Base-by-base conservation (phyloP, 2,113 vertebrate species). In the Maccullochella peelii region DNA sequence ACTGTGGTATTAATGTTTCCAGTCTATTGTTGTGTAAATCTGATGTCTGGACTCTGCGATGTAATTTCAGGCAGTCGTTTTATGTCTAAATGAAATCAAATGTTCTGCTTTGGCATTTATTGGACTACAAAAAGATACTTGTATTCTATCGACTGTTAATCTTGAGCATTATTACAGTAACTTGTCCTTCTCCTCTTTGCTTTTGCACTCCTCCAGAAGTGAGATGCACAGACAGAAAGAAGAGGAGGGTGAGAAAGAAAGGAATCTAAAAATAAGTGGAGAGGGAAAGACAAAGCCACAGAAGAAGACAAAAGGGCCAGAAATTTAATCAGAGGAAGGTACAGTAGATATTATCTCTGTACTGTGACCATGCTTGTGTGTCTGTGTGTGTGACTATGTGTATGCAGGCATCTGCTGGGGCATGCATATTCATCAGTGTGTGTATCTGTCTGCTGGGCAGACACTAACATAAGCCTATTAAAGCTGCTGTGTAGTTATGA, bases 251-350 rank as follows among this genome's bases (percentile, higher is more conserved):
- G 81, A 90, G 49, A 79, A 79, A 78, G 62, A 82, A 82, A 63
- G 40, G 25, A 50, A 62, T 88, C 89, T 89, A 91, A 93, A 92
- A 92, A 88, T 88, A 90, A 83, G 30, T 8, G 2, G 66, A 65
- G 36, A 74, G 36, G 15, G 9, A 44, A 81, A 77, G 77, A 90
- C 65, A 82, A 63, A 89, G 73, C 59, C 55, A 54, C 25, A 55
- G 65, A 80, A 6, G 76, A 78, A 73, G 25, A 79, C 40, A 86
- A 80, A 78, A 44, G 67, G 16, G 23, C 27, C 33, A 38, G 27
- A 69, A 42, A 52, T 68, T 14, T 36, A 8, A 73, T 73, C 15
- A 68, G 58, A 74, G 8, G 67, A 59, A 30, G 54, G 57, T 59
- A n/a, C 21, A 11, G 23, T 1, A 55, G 42, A 62, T 50, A 52